Conservation (phyloP, 2,797 vertebrate species). For the Pantherophis alleghaniensis region DNA sequence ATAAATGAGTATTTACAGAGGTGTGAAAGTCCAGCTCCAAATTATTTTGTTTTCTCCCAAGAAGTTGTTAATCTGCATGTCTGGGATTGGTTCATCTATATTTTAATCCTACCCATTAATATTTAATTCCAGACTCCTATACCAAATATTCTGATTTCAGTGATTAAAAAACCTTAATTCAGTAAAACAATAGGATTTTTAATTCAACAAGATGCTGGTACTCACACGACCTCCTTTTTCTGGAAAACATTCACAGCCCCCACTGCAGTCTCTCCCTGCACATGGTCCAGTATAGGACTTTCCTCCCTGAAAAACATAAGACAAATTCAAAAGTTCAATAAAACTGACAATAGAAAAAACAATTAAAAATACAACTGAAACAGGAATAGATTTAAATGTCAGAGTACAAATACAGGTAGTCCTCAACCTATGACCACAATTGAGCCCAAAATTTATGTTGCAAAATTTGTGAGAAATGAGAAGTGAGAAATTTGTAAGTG, state of each 20-base stretch:
- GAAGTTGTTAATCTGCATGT: background rate
- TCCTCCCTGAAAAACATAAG: conserved; percentile 78
- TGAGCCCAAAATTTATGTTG: background rate
- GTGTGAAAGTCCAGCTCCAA: background rate
- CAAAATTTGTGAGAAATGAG: background rate
- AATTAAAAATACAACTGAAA: background rate
- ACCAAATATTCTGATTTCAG: background rate
- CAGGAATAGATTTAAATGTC: background rate
- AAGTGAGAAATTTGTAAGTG: background rate
- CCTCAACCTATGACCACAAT: background rate
- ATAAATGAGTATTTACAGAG: background rate
- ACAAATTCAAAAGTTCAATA: conserved; percentile 47
- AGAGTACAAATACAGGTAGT: background rate
- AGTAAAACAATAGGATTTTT: background rate
- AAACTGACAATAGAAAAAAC: background rate
- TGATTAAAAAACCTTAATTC: background rate
- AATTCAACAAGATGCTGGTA: conserved; percentile 37
- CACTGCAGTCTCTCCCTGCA: conserved; percentile 95
- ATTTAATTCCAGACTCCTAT: background rate
- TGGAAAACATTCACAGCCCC: conserved; percentile 91
- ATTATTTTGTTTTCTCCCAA: background rate
- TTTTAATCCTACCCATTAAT: background rate
- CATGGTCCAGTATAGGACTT: conserved; percentile 88
- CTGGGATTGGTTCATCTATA: background rate
- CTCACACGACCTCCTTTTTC: conserved; percentile 96